Evolutionary conservation across 2,113 vertebrate species (phyloP), one percentile per base, ranked within the genome.

Genomic region (Polyodon spathula): DNA sequence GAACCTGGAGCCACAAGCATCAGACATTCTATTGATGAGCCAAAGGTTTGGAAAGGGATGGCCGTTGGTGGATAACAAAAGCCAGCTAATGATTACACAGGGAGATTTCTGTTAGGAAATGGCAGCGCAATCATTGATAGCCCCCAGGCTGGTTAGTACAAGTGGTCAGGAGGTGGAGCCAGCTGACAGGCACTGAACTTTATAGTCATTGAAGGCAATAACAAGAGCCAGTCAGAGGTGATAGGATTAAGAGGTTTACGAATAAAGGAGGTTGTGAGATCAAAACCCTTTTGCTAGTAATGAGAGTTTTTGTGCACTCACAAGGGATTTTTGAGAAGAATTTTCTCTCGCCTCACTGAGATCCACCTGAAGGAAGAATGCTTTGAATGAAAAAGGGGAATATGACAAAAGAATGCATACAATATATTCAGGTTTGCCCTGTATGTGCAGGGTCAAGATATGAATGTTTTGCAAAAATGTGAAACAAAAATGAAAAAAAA

Each of bases 211-310:
- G 62, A 63, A 44, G 10, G 38, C 54, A 41, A 11, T 44, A 54
- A 63, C 62, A 63, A 57, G 62, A 54, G 4, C 54, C 40, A 63
- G 62, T 37, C 54, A 63, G 54, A 58, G 62, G 62, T 63, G 61
- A 37, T n/a, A 10, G 54, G 62, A 52, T 63, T 58, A 58, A 40
- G 62, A n/a, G 55, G 37, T 40, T 44, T 1, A n/a, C 9, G 43
- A 50, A 48, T 44, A 63, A 58, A 39, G 14, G 54, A 55, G 46
- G 62, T 15, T 37, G 46, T 38, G 43, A 37, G 48, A 46, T 38
- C 7, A 46, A 55, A 39, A 54, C 62, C 50, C 55, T 63, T 58
- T 43, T 58, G 62, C 46, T 63, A 50, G 62, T 63, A 63, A 63
- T 58, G 55, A 63, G 62, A 57, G 62, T 46, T 57, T 56, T 56